Percentiles rank a stretch among this genome's conserved stretches.
phyloP scores from a whole-genome alignment of 2,888 invertebrate species.

The Mythimna vitellina region DNA sequence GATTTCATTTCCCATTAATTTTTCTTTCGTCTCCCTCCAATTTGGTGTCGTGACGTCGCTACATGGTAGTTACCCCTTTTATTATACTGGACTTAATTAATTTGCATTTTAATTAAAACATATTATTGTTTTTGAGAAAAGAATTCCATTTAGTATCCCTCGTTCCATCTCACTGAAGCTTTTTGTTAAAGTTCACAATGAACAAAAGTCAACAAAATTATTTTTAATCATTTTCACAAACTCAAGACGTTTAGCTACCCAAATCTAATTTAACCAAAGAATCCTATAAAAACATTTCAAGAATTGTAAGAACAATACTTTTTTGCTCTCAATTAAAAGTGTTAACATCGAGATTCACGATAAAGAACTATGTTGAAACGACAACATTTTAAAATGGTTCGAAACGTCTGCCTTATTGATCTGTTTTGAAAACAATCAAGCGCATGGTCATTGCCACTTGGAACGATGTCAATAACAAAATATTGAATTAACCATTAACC shows the following conservation, averaged over 20 bases:
- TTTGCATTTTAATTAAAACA: slow-evolving; percentile 89
- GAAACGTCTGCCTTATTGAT: slow-evolving; percentile 34
- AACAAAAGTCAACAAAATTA: slow-evolving; percentile 55
- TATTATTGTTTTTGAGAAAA: slow-evolving; percentile 83
- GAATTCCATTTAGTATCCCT: slow-evolving; percentile 71
- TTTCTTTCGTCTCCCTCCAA: slow-evolving; percentile 92
- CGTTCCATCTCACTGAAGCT: slow-evolving; percentile 68
- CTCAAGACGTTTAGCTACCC: slow-evolving; percentile 42
- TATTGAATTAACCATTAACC: slow-evolving; percentile 81
- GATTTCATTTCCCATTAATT: slow-evolving; percentile 91
- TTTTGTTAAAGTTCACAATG: slow-evolving; percentile 66
- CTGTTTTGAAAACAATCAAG: slow-evolving; percentile 59
- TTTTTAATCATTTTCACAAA: slow-evolving; percentile 57
- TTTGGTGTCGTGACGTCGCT: slow-evolving; percentile 87
- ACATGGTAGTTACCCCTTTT: slow-evolving; percentile 89
- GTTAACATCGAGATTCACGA: slow-evolving; percentile 17
- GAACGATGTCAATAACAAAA: slow-evolving; percentile 78
- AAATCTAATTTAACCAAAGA: slow-evolving; percentile 52
- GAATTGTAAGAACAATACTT: slow-evolving; percentile 22
- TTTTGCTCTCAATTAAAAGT: slow-evolving; percentile 20
- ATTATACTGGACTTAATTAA: slow-evolving; percentile 89
- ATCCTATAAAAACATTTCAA: slow-evolving; percentile 50
- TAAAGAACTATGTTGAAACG: slow-evolving; percentile 8
- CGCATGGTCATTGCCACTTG: slow-evolving; percentile 74
- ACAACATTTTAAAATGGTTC: slow-evolving; percentile 22